Conservation (phyloP, 2,888 invertebrate genomes). For the Griposia aprilina region DNA sequence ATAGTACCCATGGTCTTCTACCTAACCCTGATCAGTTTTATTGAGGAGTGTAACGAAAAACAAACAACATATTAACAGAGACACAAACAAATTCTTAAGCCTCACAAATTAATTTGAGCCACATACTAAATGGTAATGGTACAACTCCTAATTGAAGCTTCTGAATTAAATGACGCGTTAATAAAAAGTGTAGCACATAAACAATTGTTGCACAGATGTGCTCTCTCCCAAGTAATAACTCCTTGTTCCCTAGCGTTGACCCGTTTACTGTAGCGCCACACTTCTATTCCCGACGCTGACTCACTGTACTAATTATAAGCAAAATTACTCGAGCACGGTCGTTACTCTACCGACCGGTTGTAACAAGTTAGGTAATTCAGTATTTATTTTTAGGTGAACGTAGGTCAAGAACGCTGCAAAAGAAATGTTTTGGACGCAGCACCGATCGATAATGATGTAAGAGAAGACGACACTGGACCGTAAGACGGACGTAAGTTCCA, state of each 20-base stretch:
- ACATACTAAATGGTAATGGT: slow-evolving; percentile 12
- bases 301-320: slow-evolving; percentile 76
- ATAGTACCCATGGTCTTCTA: background rate
- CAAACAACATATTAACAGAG: background rate
- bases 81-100: background rate
- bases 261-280: slow-evolving; percentile 71
- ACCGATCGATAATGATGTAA: background rate
- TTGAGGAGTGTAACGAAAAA: background rate
- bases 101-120: slow-evolving; percentile 15
- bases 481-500: background rate
- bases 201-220: slow-evolving; percentile 57
- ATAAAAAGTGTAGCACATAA: slow-evolving; percentile 27
- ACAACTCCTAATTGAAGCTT: slow-evolving; percentile 16
- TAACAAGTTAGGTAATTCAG: slow-evolving; percentile 75
- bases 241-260: slow-evolving; percentile 64
- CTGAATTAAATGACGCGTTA: slow-evolving; percentile 21
- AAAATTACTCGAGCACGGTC: slow-evolving; percentile 73
- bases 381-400: slow-evolving; percentile 73
- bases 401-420: slow-evolving; percentile 79
- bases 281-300: slow-evolving; percentile 72
- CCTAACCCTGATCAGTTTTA: background rate
- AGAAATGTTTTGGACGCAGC: slow-evolving; percentile 11
- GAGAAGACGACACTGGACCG: background rate
- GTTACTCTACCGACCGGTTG: slow-evolving; percentile 71
- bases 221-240: slow-evolving; percentile 51